Evolutionary conservation across 2,888 invertebrate genomes (phyloP), one percentile per base, ranked within the genome.

Genomic region (Chrysolina americana): DNA sequence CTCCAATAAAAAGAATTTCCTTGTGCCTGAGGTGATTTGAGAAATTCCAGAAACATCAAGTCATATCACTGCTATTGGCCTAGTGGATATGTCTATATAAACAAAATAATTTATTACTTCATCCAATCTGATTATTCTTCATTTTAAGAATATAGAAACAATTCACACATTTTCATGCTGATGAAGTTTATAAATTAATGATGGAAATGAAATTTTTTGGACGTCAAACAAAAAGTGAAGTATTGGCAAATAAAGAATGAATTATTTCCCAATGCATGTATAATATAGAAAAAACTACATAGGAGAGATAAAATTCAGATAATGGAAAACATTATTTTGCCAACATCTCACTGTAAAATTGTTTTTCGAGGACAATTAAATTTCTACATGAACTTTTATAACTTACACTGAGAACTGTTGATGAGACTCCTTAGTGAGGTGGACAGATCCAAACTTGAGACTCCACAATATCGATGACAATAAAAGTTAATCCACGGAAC

Each of bases 401-500:
- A 84, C 84, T 84, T 84, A 84, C 84, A 82, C 83, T 82, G 77
- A 73, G 68, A 78, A 77, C 75, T 81, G 83, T 78, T 75, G 84
- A 75, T 71, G 81, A 73, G 77, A 78, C 79, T 79, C 80, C 82
- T 77, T 82, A 83, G 75, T 81, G 82, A 80, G 79, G 83, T 79
- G 71, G 83, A 81, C 77, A 82, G 78, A 78, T 81, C 80, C 81
- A 81, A 81, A 83, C 82, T 83, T 82, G 82, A 81, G 79, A 79
- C 79, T 83, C 81, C 82, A 80, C 79, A 79, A 83, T 78, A 80
- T 82, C 79, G 82, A 81, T 79, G 81, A 81, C 81, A 82, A 83
- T 79, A 81, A 79, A 80, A 75, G 73, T 80, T 76, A 81, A 81
- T 85, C 87, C 83, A 85, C 86, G 84, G 85, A 85, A 85, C 85